These are phyloP conservation scores for Halcyon chelicuti DNA, from an alignment of 2,797 vertebrate genomes.

Conservation along the genomic window DNA sequence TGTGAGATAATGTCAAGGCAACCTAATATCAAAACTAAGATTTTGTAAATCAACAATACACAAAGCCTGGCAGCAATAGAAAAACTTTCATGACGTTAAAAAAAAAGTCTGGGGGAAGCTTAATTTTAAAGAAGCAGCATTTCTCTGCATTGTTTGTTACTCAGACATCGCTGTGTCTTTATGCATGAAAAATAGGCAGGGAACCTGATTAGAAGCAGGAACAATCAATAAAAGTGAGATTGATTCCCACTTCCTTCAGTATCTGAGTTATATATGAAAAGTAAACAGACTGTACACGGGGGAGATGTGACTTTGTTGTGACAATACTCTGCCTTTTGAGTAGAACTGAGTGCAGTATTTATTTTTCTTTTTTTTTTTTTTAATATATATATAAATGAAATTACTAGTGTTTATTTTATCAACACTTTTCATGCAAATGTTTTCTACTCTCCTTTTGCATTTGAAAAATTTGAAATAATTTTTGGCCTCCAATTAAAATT, in stretches of 20 bases:
- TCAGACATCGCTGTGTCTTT: background rate
- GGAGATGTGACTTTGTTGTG: background rate
- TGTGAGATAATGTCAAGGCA: constrained; percentile 7
- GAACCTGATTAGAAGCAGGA: constrained; percentile 3
- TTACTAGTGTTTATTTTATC: background rate
- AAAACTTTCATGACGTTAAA: background rate
- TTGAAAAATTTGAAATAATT: background rate
- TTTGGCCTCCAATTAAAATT: background rate
- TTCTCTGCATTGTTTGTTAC: background rate
- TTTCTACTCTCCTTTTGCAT: background rate
- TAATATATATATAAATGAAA: background rate
- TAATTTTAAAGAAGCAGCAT: constrained; percentile 33
- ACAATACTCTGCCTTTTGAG: background rate
- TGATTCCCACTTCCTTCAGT: background rate
- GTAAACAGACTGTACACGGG: background rate
- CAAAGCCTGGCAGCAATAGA: background rate
- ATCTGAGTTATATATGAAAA: background rate
- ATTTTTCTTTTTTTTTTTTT: background rate
- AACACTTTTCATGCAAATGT: background rate
- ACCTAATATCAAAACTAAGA: background rate
- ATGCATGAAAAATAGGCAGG: background rate
- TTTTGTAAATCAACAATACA: constrained; percentile 6
- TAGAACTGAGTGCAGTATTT: background rate
- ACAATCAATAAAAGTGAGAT: constrained; percentile 26
- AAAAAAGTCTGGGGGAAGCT: background rate